phyloP scores from a whole-genome alignment of 2,888 invertebrate species.

The Melikaiella ostensackeni region DNA sequence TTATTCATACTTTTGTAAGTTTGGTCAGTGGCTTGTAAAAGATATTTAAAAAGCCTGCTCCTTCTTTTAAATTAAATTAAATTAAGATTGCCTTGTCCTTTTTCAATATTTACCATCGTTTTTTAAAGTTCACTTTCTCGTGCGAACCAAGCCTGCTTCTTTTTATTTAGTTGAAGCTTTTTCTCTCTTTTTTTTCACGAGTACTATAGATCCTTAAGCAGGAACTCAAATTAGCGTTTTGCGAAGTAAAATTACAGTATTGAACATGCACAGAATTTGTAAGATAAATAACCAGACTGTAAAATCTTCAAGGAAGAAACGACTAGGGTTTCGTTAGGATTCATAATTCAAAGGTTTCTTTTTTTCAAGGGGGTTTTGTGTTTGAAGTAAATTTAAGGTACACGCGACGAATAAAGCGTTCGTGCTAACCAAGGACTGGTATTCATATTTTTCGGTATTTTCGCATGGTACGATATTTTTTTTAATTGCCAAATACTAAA shows the following conservation, averaged over 20 bases:
- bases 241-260: constrained; percentile 26
- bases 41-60: constrained; percentile 22
- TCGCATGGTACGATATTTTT: background rate
- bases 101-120: constrained; percentile 14
- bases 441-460: background rate
- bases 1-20: constrained; percentile 23
- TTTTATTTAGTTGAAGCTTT: background rate
- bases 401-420: background rate
- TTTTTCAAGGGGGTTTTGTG: background rate
- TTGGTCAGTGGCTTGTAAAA: constrained; percentile 12
- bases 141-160: background rate
- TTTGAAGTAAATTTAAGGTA: constrained; percentile 16
- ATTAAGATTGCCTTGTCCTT: constrained; percentile 18
- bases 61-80: constrained; percentile 16
- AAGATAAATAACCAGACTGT: constrained; percentile 9
- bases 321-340: background rate
- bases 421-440: constrained; percentile 24
- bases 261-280: constrained; percentile 25
- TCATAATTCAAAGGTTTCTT: background rate
- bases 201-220: background rate
- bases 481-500: background rate
- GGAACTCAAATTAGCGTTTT: constrained; percentile 1
- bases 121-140: constrained; percentile 16
- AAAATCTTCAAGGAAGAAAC: background rate
- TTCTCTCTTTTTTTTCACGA: background rate